A percentile compares a stretch with the other conserved stretches of the same genome.
Conservation (phyloP, 1,140 invertebrate genomes). For the Pseudomyrmex cubaensis region DNA sequence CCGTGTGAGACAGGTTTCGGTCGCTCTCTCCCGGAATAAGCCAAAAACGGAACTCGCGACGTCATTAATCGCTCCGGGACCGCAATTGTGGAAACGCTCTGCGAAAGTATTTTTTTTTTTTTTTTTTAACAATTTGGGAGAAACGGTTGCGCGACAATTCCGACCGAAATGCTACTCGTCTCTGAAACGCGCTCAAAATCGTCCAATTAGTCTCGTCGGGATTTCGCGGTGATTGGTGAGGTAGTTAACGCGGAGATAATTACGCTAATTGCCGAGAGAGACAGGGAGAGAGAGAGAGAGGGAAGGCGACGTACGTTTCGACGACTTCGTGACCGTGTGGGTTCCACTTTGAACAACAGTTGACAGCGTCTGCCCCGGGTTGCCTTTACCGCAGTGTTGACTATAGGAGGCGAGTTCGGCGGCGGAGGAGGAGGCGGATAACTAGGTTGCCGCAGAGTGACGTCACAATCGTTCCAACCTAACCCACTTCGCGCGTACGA, state of each 20-base stretch:
- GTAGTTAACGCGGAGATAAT: constrained; percentile 25
- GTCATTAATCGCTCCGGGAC: too few relatives aligned
- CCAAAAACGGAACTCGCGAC: too few relatives aligned
- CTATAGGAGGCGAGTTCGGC: constrained; percentile 56
- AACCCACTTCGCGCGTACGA: constrained; percentile 66
- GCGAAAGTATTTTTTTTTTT: too few relatives aligned
- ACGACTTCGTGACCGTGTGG: constrained; percentile 29
- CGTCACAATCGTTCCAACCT: constrained; percentile 73
- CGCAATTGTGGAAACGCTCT: too few relatives aligned
- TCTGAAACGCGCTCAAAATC: neutral
- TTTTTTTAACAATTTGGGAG: neutral
- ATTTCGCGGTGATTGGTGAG: neutral
- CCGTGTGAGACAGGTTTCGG: too few relatives aligned
- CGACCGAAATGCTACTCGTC: neutral
- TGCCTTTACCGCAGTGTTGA: constrained; percentile 72
- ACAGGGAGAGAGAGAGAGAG: too few relatives aligned
- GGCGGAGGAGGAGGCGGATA: constrained; percentile 60
- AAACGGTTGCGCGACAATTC: neutral
- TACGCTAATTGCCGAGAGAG: constrained; percentile 21
- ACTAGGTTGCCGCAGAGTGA: constrained; percentile 76
- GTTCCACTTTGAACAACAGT: constrained; percentile 44
- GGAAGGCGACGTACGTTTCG: constrained; percentile 13
- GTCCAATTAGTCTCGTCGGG: neutral
- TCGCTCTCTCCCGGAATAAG: too few relatives aligned
- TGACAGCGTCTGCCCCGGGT: constrained; percentile 54